Conservation (phyloP, 2,113 vertebrate genomes). For the Scalopus aquaticus region DNA sequence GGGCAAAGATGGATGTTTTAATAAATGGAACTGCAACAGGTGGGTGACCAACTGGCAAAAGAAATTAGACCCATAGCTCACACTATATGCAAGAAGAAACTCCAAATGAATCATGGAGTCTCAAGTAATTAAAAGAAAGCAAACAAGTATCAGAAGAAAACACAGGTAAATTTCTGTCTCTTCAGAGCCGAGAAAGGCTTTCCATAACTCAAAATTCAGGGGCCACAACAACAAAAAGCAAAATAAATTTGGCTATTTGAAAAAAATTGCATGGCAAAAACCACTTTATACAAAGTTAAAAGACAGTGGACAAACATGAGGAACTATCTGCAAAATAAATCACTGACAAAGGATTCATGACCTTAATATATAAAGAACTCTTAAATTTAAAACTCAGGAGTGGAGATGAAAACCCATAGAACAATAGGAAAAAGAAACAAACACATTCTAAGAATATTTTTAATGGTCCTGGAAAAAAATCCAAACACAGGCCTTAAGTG, state of each 20-base stretch:
- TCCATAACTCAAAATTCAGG: neutral
- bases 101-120: neutral
- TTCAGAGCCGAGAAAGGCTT: neutral
- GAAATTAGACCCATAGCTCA: neutral
- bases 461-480: neutral
- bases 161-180: neutral
- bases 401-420: neutral
- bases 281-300: neutral
- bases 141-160: constrained; percentile 1
- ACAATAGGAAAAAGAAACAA: neutral
- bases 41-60: neutral
- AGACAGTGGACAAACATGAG: neutral
- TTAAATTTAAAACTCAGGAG: neutral
- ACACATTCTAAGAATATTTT: neutral
- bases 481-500: too few species aligned
- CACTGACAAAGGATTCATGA: neutral
- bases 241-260: neutral
- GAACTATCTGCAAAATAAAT: neutral
- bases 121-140: neutral
- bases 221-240: neutral
- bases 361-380: neutral
- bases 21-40: neutral
- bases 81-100: neutral
- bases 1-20: neutral
- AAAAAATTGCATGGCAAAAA: neutral